Conservation (phyloP, 1,140 invertebrate species). For the Propsilocerus akamusi region DNA sequence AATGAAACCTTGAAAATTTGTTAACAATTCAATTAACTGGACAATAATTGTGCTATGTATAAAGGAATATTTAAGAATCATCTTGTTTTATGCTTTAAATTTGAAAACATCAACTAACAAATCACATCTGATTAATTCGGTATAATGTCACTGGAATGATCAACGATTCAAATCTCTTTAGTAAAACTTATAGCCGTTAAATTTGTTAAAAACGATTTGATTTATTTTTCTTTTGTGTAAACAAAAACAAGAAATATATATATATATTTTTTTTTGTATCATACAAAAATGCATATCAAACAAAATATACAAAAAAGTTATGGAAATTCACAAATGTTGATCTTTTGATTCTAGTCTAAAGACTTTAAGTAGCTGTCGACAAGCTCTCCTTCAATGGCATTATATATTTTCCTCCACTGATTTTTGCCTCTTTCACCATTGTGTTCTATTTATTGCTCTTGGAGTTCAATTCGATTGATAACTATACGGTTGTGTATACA, state of each 20-base stretch:
- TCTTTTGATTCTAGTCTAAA: neutral
- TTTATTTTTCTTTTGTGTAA: too few relatives aligned
- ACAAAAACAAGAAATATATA: neutral
- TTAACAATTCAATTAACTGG: conserved; percentile 17
- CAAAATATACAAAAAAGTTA: conserved; percentile 8
- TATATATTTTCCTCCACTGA: neutral
- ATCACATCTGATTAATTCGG: neutral
- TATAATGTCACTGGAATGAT: neutral
- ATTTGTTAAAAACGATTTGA: neutral
- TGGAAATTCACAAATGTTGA: conserved; percentile 5
- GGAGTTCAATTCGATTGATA: conserved; percentile 5
- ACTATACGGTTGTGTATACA: neutral
- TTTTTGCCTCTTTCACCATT: neutral
- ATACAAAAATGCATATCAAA: conserved; percentile 20
- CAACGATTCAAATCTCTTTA: neutral
- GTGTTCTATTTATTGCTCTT: conserved; percentile 6
- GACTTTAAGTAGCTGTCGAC: neutral
- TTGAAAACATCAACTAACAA: neutral
- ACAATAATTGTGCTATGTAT: neutral
- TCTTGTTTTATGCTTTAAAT: neutral
- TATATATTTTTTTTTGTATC: neutral
- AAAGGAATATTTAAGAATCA: neutral
- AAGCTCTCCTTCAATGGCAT: neutral
- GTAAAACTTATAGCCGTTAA: neutral
- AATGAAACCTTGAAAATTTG: neutral